Percentiles rank a stretch among this genome's conserved stretches.
Conservation (phyloP, 2,797 vertebrate species). For the Sandelia bainsii region DNA sequence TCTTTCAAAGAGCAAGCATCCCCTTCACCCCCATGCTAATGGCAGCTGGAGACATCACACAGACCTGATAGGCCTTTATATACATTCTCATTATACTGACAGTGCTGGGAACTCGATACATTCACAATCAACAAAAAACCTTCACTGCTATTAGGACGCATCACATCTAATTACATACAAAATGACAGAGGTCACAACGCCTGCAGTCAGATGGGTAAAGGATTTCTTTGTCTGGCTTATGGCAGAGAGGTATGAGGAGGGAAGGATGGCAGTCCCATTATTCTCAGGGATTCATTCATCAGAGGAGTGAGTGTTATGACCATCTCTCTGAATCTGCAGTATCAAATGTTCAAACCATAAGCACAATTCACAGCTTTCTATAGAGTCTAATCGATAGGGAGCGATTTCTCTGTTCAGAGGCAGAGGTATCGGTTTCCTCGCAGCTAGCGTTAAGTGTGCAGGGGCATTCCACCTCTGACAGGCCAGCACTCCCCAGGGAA, state of each 20-base stretch:
- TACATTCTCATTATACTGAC: constrained; percentile 66
- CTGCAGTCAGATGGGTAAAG: constrained; percentile 69
- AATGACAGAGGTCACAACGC: constrained; percentile 63
- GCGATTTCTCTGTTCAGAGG: constrained; percentile 65
- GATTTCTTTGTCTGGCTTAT: constrained; percentile 60
- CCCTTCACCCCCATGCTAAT: constrained; percentile 76
- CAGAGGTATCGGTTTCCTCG: constrained; percentile 80
- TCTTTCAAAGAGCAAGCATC: constrained; percentile 74
- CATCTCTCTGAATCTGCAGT: constrained; percentile 63
- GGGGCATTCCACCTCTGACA: constrained; percentile 82
- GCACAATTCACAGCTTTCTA: constrained; percentile 79
- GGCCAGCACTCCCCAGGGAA: constrained; percentile 72
- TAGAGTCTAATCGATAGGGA: constrained; percentile 73
- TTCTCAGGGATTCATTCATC: constrained; percentile 37
- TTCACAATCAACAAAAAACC: constrained; percentile 68
- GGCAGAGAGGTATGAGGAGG: background rate
- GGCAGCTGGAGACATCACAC: constrained; percentile 72
- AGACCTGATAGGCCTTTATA: constrained; percentile 73
- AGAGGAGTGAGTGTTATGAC: constrained; percentile 71
- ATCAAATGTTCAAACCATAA: constrained; percentile 82
- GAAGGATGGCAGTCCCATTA: constrained; percentile 13
- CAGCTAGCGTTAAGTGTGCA: constrained; percentile 80
- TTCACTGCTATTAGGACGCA: constrained; percentile 57
- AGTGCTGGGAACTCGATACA: constrained; percentile 60
- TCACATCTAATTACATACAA: constrained; percentile 72